Base-by-base conservation (phyloP, 2,113 vertebrate genomes). In the Psittacara wagleri region DNA sequence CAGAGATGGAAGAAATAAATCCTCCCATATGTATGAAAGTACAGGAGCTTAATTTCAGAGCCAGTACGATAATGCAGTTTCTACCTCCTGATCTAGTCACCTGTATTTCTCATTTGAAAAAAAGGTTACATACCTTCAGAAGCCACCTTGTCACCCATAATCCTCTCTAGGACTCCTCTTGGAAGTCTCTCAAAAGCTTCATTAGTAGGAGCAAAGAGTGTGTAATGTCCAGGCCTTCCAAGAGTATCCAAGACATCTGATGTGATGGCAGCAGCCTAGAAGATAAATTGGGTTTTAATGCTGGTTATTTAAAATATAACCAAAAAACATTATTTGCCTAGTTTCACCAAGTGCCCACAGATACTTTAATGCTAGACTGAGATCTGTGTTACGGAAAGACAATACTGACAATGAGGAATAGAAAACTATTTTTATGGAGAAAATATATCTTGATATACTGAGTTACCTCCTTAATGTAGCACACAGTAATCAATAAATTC, bases 181-280 rank as follows among this genome's bases (percentile, higher is more conserved):
- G 98, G 99, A 86, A 99, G 98, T 69, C 97, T 98, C 23, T 98
- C 98, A 89, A 99, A 99, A 93, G 99, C 99, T 17, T 98, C 97
- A 52, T 99, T 99, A 92, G 99, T 99, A 35, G 99, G 99, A 82
- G 99, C 99, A 95, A 99, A 99, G 35, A 99, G 96, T 20, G 99
- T 99, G 94, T 98, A 99, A 90, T 99, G 98, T 37, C 99, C 99
- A 9, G 98, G 95, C 95, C 98, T 92, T 57, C 98, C 99, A 84
- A 99, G 98, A 64, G 97, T 97, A n/a, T 98, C 98, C 95, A 99
- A 11, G 54, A 99, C 81, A 66, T 98, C 98, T 43, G 99, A 97
- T 5, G 96, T 98, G 90, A 97, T 94, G 89, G 98, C 98, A 49
- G 99, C 88, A 76, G 98, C 98, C 99, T 99, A 94, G 44, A 98